phyloP scores from a whole-genome alignment of 2,797 vertebrate species.

The Alexandromys oeconomus region DNA sequence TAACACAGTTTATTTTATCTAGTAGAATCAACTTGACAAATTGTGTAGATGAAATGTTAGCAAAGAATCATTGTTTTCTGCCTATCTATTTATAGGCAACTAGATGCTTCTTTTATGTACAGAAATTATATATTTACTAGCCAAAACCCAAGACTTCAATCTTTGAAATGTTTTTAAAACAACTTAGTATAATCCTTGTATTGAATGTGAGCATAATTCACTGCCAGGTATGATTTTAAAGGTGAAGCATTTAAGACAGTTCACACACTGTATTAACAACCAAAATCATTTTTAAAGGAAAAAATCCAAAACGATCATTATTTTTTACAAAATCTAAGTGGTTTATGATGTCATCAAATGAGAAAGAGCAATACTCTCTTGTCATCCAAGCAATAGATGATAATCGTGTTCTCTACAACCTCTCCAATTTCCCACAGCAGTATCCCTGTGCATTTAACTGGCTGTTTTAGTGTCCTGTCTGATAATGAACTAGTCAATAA shows the following conservation, averaged over 20 bases:
- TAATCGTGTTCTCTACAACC: not conserved
- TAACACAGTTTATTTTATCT: not conserved
- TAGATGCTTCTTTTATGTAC: not conserved
- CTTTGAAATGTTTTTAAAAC: not conserved
- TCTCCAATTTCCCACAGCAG: not conserved
- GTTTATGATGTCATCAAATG: not conserved
- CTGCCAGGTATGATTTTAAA: not conserved
- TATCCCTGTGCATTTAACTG: not conserved
- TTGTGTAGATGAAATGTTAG: not conserved
- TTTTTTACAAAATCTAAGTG: not conserved
- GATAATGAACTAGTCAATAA: slow-evolving; percentile 52
- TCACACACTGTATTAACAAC: not conserved
- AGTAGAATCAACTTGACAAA: not conserved
- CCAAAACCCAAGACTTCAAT: not conserved
- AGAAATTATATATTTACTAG: slow-evolving; percentile 37
- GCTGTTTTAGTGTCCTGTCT: not conserved
- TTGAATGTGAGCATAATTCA: not conserved
- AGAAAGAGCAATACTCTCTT: slow-evolving; percentile 11
- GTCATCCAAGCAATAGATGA: not conserved
- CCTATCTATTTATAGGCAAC: not conserved
- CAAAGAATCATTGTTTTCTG: not conserved
- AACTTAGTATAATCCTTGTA: not conserved
- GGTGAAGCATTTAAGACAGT: not conserved
- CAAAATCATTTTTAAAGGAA: not conserved
- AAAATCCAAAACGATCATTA: not conserved